phyloP scores from a whole-genome alignment of 2,113 vertebrate genomes.

The Plecotus auritus region DNA sequence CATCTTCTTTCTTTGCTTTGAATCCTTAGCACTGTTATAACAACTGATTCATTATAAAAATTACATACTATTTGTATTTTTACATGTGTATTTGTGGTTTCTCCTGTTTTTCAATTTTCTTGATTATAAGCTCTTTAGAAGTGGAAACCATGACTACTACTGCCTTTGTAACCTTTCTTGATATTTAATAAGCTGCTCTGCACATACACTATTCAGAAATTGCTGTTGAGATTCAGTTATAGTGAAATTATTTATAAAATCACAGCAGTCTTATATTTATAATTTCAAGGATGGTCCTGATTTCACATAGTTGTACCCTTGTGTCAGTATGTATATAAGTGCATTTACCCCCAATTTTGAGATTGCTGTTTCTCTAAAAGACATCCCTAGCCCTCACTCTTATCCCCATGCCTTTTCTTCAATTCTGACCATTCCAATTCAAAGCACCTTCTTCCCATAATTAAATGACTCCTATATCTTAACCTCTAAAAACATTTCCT shows the following conservation, averaged over 20 bases:
- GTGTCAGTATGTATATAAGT: background rate
- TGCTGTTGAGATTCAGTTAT: background rate
- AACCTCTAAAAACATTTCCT: background rate
- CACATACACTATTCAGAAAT: background rate
- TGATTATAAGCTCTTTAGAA: background rate
- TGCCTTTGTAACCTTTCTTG: background rate
- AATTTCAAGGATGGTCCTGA: background rate
- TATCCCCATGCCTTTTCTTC: background rate
- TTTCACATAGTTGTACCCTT: background rate
- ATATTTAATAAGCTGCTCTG: background rate
- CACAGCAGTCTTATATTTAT: background rate
- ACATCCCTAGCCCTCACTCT: background rate
- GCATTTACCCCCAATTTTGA: background rate
- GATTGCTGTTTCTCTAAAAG: background rate
- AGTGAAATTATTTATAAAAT: constrained; percentile 18
- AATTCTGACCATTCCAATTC: background rate
- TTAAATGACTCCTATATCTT: background rate
- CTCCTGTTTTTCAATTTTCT: background rate
- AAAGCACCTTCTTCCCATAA: background rate
- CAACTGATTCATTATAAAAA: background rate
- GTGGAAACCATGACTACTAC: background rate
- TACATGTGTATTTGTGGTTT: background rate
- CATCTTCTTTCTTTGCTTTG: background rate
- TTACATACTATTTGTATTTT: background rate
- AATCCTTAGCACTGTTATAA: background rate